Evolutionary conservation across 2,888 invertebrate species (phyloP), one percentile per base, ranked within the genome.

Genomic region (Spilosoma lubricipeda): DNA sequence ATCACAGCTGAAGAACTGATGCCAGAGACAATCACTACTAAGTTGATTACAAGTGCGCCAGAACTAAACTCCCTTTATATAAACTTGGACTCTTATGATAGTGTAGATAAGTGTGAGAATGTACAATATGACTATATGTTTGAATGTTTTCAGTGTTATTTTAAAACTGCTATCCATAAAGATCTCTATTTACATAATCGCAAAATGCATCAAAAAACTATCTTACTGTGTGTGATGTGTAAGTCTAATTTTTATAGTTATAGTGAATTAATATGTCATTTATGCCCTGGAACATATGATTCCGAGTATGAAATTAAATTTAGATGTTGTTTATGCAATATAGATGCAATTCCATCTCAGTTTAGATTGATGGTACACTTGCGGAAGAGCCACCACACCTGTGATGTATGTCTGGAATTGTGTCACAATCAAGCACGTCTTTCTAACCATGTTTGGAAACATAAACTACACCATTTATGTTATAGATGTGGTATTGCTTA

Each of bases 401-500:
- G 98, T 91, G 98, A 98, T 93, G 98, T 98, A 33, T 98, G 98
- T 89, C 93, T 98, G 82, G 98, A 98, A 91, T 96, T 97, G 80
- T 98, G 98, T 86, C 97, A 97, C 71, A 97, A 97, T 89, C 98
- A 98, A 89, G 96, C 97, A 81, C 97, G 97, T 82, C 94, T 98
- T 1, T 98, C 98, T 1, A 98, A 98, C 85, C 98, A 98, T 88
- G 98, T 98, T 36, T 98, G 98, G 98, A 98, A 98, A 93, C 98
- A 98, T 89, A 98, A 98, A 92, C 92, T 98, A 64, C 97, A 98
- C 91, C 98, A 98, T 92, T 94, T 98, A 74, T 98, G 98, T 89
- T 98, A 98, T 90, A 97, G 98, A 39, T 98, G 98, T 90, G 98
- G 98, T 52, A 98, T 98, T 80, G 97, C 98, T 0, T 98, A 98